phyloP scores from a whole-genome alignment of 2,113 vertebrate genomes.

The Ploceus nigricollis region DNA sequence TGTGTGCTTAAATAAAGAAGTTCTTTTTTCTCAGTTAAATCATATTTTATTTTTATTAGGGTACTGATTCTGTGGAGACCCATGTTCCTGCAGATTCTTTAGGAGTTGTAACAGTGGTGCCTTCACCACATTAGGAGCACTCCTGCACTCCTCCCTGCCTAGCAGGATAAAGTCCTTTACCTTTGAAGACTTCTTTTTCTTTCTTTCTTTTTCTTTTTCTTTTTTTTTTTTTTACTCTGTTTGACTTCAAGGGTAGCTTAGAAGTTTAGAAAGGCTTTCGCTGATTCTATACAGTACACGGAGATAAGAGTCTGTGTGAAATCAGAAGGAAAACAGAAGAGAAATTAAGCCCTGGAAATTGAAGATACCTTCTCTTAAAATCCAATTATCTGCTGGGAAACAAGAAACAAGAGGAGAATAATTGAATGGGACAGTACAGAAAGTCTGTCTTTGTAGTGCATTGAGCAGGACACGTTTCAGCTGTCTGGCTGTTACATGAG shows the following conservation, averaged over 20 bases:
- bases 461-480: neutral
- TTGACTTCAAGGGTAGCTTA: neutral
- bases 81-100: neutral
- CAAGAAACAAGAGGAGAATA: neutral
- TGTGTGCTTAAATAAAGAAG: neutral
- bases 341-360: constrained; percentile 6
- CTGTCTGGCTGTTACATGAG: neutral
- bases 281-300: neutral
- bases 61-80: neutral
- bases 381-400: constrained; percentile 25
- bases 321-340: constrained; percentile 2
- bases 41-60: neutral
- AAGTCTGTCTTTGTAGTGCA: neutral
- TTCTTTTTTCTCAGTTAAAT: neutral
- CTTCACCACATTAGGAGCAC: neutral
- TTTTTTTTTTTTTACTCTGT: neutral
- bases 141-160: neutral
- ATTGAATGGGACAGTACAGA: constrained; percentile 28
- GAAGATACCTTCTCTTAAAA: constrained; percentile 9
- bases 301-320: neutral
- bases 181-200: neutral
- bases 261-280: neutral
- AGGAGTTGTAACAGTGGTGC: neutral
- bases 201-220: accelerated
- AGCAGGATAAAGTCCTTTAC: neutral